Evolutionary conservation across 2,113 vertebrate genomes (phyloP).

Genomic region (Uria lomvia): DNA sequence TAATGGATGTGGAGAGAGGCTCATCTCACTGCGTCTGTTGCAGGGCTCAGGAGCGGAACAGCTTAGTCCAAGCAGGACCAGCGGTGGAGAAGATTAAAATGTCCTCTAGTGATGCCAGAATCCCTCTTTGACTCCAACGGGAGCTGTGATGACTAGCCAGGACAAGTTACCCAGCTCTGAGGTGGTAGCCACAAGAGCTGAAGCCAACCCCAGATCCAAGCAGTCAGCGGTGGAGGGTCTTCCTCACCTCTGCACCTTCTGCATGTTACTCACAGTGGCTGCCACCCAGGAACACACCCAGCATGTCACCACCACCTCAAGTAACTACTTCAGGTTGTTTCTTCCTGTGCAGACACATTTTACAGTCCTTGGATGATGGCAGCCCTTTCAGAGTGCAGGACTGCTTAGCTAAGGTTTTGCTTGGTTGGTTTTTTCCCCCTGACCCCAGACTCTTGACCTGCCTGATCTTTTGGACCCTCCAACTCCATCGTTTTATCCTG

Average conservation of each 20-base stretch:
- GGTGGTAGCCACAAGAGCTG: background rate
- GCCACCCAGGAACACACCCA: rapidly evolving
- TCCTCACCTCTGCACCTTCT: background rate
- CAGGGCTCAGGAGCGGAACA: background rate
- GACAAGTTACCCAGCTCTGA: background rate
- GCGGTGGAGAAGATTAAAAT: background rate
- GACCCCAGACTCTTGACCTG: background rate
- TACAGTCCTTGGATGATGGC: background rate
- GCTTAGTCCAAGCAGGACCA: background rate
- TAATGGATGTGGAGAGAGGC: background rate
- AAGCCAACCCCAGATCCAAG: background rate
- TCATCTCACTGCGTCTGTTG: background rate
- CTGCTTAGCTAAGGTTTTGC: background rate
- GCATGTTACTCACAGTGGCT: background rate
- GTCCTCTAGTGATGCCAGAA: background rate
- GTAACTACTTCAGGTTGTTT: background rate
- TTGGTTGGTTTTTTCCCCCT: background rate
- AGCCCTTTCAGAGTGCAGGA: background rate
- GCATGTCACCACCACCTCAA: rapidly evolving
- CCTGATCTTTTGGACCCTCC: background rate
- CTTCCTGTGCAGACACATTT: background rate
- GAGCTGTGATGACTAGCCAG: background rate
- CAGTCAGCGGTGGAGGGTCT: background rate
- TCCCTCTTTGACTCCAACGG: background rate
- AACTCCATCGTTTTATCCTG: background rate